These are phyloP conservation scores for Poecilia latipinna DNA, from an alignment of 2,113 vertebrate genomes.

Conservation along the genomic window DNA sequence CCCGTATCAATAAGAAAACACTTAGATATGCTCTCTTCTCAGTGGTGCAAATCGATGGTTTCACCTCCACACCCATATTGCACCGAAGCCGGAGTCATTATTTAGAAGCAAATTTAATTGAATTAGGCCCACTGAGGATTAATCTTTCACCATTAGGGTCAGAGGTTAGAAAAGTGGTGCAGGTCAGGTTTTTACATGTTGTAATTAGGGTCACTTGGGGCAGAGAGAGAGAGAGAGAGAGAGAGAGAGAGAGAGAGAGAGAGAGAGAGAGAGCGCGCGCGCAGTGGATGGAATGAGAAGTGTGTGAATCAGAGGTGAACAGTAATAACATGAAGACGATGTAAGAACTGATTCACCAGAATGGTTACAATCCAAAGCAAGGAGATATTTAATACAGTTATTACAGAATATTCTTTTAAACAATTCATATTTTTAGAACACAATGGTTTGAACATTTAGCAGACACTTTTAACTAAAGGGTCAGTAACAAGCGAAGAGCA, in stretches of 20 bases:
- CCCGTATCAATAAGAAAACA: not conserved
- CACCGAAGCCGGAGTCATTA: constrained; percentile 24
- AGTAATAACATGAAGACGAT: too few relatives aligned
- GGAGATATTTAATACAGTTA: not conserved
- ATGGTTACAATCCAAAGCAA: not conserved
- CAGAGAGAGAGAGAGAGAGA: not conserved
- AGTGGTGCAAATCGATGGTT: constrained; percentile 29
- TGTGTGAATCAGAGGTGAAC: too few relatives aligned
- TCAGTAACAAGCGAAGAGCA: not conserved
- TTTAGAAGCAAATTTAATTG: constrained; percentile 69
- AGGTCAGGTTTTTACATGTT: constrained; percentile 73
- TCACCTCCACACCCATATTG: not conserved
- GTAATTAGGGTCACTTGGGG: constrained; percentile 75
- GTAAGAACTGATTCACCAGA: not conserved
- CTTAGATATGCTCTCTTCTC: not conserved
- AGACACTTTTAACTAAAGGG: not conserved
- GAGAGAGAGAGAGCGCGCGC: too few relatives aligned
- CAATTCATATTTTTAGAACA: too few relatives aligned
- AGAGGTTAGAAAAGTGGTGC: constrained; percentile 68
- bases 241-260: too few relatives aligned
- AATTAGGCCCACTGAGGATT: constrained; percentile 70
- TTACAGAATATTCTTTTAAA: not conserved
- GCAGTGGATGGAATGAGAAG: too few relatives aligned
- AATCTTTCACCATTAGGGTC: constrained; percentile 58
- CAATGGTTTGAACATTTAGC: too few relatives aligned